Evolutionary conservation across 2,113 vertebrate species (phyloP).

Genomic region (Proteles cristata): DNA sequence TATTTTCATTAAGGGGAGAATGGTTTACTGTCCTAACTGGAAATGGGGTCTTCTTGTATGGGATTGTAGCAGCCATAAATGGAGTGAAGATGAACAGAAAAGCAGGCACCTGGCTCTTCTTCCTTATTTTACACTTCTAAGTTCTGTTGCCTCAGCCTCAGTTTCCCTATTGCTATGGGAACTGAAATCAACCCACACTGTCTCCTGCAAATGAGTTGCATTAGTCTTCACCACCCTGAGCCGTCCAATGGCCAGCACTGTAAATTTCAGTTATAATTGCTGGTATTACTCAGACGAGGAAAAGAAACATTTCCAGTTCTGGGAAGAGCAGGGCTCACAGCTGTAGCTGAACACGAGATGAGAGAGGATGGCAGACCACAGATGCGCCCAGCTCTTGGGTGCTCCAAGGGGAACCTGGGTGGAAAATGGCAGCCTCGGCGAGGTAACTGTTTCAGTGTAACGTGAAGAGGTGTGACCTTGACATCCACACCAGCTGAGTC

Average conservation of each 20-base stretch:
- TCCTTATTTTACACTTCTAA: neutral
- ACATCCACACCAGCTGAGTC: conserved; percentile 56
- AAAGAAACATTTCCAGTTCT: neutral
- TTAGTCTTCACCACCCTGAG: neutral
- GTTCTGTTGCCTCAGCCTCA: neutral
- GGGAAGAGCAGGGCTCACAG: neutral
- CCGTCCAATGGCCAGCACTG: neutral
- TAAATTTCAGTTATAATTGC: neutral
- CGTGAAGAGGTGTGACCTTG: conserved; percentile 10
- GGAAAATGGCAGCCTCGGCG: rapidly evolving
- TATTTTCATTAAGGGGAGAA: neutral
- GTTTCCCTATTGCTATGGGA: neutral
- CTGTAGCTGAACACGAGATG: neutral
- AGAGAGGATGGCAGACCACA: neutral
- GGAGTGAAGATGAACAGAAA: neutral
- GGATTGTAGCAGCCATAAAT: neutral
- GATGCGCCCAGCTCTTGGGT: neutral
- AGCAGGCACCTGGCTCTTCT: neutral
- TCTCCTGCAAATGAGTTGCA: neutral
- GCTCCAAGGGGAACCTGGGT: neutral
- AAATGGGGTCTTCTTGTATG: neutral
- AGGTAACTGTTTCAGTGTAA: conserved; percentile 38
- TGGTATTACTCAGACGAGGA: neutral
- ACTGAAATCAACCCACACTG: neutral
- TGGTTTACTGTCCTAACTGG: neutral